Conservation (phyloP, 2,797 vertebrate species). For the Anniella stebbinsi region DNA sequence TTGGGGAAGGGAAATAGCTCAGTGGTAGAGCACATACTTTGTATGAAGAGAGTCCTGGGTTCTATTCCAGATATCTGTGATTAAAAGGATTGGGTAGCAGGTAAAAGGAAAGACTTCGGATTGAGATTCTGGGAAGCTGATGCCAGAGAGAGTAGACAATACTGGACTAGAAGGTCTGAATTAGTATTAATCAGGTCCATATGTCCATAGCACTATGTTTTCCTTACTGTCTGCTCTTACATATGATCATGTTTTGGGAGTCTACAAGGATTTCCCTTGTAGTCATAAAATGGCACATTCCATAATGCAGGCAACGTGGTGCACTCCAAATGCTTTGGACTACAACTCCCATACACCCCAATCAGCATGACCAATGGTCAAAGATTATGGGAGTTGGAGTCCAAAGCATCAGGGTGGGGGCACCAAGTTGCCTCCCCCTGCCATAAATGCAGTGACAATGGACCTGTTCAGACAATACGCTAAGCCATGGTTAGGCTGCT, state of each 20-base stretch:
- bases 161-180: neutral
- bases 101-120: neutral
- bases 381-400: no score
- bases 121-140: neutral
- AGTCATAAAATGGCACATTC: neutral
- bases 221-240: neutral
- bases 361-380: no score
- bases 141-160: neutral
- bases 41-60: neutral
- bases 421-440: no score
- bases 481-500: no score
- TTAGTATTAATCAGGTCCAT: neutral
- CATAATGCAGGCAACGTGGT: neutral
- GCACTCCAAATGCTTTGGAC: no score
- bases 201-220: neutral
- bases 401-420: no score
- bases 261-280: neutral
- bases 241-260: neutral
- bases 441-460: no score
- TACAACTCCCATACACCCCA: no score
- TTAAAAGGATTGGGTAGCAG: neutral
- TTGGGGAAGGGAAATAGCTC: neutral
- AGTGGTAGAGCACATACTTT: neutral
- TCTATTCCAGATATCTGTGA: neutral
- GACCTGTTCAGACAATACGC: no score